Percentiles rank a stretch among this genome's conserved stretches.
These are phyloP conservation scores for Euthynnus affinis DNA, from an alignment of 2,797 vertebrate species.

Conservation along the genomic window DNA sequence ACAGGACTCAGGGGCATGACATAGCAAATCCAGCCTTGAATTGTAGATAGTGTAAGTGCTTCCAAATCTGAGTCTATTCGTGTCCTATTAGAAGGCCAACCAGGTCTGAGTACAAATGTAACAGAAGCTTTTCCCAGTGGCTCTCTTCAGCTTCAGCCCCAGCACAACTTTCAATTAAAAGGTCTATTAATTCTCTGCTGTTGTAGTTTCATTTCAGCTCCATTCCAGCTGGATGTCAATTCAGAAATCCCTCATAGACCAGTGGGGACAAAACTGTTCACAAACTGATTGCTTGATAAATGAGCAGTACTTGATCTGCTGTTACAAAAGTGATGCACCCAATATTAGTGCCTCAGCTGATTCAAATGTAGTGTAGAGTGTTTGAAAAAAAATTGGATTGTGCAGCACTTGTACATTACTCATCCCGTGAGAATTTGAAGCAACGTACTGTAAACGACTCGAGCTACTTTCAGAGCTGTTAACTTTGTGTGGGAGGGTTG, in stretches of 20 bases:
- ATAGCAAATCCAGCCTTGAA: constrained; percentile 17
- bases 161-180: constrained; percentile 32
- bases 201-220: constrained; percentile 19
- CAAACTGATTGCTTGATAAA: constrained; percentile 21
- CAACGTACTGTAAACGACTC: constrained; percentile 42
- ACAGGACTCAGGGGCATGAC: not conserved
- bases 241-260: constrained; percentile 31
- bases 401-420: constrained; percentile 53
- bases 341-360: constrained; percentile 26
- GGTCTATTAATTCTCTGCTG: constrained; percentile 31
- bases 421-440: constrained; percentile 49
- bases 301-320: constrained; percentile 40
- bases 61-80: constrained; percentile 19
- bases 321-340: constrained; percentile 3
- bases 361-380: constrained; percentile 31
- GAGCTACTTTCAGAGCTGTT: constrained; percentile 55
- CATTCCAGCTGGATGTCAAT: constrained; percentile 14
- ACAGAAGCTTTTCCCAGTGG: constrained; percentile 18
- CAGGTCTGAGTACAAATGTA: constrained; percentile 42
- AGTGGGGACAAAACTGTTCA: not conserved
- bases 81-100: constrained; percentile 23
- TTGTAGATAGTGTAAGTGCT: constrained; percentile 3
- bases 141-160: constrained; percentile 10
- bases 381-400: constrained; percentile 38
- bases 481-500: constrained; percentile 64